These are phyloP conservation scores for Drosophila kepulauana DNA, from an alignment of 1,140 invertebrate species.

Conservation along the genomic window DNA sequence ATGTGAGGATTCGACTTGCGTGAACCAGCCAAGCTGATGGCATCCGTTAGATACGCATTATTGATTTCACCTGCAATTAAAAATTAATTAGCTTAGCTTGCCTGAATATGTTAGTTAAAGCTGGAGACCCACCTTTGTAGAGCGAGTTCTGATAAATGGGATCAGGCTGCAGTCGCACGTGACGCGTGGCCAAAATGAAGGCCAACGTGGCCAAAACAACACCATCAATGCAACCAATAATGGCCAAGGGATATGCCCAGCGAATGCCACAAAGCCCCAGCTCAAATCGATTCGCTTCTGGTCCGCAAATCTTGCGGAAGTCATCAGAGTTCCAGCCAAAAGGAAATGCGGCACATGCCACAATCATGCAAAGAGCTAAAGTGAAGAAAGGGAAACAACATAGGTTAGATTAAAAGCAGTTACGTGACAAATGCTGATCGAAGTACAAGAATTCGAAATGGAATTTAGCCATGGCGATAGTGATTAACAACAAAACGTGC, in stretches of 20 bases:
- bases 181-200: slow-evolving; percentile 96
- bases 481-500: slow-evolving; percentile 52
- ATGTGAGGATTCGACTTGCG: slow-evolving; percentile 88
- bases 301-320: slow-evolving; percentile 94
- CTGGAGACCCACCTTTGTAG: slow-evolving; percentile 87
- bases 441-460: slow-evolving; percentile 22
- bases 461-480: slow-evolving; percentile 24
- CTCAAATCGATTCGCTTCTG: slow-evolving; percentile 90
- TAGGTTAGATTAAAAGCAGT: slow-evolving; percentile 22
- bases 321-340: slow-evolving; percentile 95
- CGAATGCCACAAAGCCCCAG: slow-evolving; percentile 94
- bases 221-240: slow-evolving; percentile 96
- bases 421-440: slow-evolving; percentile 41
- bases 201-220: slow-evolving; percentile 95
- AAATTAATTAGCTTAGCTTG: not conserved
- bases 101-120: not conserved
- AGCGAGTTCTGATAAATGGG: slow-evolving; percentile 89
- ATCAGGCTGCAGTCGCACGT: slow-evolving; percentile 93
- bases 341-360: slow-evolving; percentile 95
- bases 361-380: slow-evolving; percentile 92
- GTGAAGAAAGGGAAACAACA: slow-evolving; percentile 11
- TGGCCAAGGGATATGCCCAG: slow-evolving; percentile 97
- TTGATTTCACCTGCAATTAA: slow-evolving; percentile 92
- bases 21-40: slow-evolving; percentile 92
- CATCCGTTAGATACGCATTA: slow-evolving; percentile 92